A percentile compares a stretch with the other conserved stretches of the same genome.
Conservation (phyloP, 2,888 invertebrate species). For the Campoletis raptor region DNA sequence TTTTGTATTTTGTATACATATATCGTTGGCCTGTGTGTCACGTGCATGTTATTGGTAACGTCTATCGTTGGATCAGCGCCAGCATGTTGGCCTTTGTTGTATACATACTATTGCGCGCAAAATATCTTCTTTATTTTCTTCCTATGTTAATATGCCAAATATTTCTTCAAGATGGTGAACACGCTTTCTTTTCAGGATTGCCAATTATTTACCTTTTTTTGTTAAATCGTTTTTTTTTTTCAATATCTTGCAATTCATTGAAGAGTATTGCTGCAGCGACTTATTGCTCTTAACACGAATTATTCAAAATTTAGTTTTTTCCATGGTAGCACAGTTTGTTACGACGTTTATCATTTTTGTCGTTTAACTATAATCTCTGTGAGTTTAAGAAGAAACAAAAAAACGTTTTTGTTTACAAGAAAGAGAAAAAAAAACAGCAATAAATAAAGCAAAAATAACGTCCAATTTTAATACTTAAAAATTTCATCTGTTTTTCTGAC, state of each 20-base stretch:
- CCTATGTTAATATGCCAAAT: conserved; percentile 39
- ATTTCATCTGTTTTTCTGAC: not conserved
- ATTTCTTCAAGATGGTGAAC: conserved; percentile 44
- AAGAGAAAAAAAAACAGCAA: not conserved
- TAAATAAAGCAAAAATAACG: not conserved
- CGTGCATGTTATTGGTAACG: conserved; percentile 62
- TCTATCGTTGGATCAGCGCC: conserved; percentile 66
- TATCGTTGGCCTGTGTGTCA: conserved; percentile 65
- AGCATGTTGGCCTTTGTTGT: conserved; percentile 65
- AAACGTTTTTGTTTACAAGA: too few relatives aligned
- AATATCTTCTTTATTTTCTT: conserved; percentile 29
- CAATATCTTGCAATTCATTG: not conserved
- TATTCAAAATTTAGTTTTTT: not conserved
- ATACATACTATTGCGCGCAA: conserved; percentile 35
- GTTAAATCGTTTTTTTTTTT: not conserved
- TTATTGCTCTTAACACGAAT: not conserved
- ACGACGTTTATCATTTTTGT: not conserved
- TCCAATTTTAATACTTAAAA: not conserved
- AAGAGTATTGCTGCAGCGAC: not conserved
- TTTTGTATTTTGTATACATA: conserved; percentile 20
- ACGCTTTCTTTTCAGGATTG: conserved; percentile 37
- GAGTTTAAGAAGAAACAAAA: not conserved
- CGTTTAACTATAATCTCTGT: not conserved
- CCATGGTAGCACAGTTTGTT: not conserved
- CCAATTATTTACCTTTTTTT: conserved; percentile 4